These are phyloP conservation scores for Steatornis caripensis DNA, from an alignment of 2,113 vertebrate genomes.

Conservation along the genomic window DNA sequence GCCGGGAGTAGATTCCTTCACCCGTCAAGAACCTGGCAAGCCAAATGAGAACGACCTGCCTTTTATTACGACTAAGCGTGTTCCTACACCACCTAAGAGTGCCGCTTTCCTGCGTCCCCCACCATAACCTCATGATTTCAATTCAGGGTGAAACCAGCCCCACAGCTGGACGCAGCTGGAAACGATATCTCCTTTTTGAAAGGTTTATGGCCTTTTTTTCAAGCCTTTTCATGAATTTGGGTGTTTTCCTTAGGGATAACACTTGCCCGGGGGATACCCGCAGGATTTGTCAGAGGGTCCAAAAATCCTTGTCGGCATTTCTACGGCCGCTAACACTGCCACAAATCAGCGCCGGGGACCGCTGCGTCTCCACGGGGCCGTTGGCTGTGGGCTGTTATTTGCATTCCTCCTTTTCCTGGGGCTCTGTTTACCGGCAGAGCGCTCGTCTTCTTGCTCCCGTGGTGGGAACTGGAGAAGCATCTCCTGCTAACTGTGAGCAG, in stretches of 20 bases:
- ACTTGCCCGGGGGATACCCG: background rate
- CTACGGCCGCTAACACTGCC: background rate
- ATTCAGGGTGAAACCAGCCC: background rate
- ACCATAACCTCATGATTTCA: background rate
- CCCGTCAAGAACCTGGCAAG: background rate
- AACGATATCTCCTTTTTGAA: background rate
- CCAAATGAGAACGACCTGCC: background rate
- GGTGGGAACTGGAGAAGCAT: background rate
- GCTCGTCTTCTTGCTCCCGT: background rate
- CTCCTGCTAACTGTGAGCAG: background rate
- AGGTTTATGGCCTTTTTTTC: background rate
- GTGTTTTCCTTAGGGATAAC: background rate
- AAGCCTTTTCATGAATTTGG: background rate
- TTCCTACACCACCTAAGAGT: accelerated
- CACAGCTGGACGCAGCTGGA: no score
- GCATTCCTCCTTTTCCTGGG: background rate
- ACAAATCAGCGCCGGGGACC: background rate
- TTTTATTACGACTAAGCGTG: accelerated
- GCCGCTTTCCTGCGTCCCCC: background rate
- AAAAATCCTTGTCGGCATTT: background rate
- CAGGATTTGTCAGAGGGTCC: background rate
- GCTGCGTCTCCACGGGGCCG: background rate
- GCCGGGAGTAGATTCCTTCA: background rate
- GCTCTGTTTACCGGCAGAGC: background rate
- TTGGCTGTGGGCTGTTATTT: background rate